Conservation (phyloP, 2,888 invertebrate genomes). For the Ornithoptera priamus region DNA sequence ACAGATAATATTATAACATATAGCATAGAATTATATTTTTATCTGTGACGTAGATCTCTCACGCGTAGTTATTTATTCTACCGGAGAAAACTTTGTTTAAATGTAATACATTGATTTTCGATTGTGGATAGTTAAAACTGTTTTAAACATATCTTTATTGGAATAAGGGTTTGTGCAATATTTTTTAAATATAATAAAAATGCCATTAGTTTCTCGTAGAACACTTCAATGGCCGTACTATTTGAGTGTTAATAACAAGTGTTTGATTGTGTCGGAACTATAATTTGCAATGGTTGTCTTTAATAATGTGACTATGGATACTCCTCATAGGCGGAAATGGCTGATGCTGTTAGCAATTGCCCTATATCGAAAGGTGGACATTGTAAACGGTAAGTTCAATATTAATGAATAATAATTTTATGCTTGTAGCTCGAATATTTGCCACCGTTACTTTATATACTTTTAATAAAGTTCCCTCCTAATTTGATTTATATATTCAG, state of each 20-base stretch:
- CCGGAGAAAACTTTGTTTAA: slow-evolving; percentile 36
- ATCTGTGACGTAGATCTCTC: slow-evolving; percentile 35
- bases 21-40: slow-evolving; percentile 11
- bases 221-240: slow-evolving; percentile 63
- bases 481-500: neutral
- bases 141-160: slow-evolving; percentile 25
- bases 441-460: neutral
- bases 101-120: slow-evolving; percentile 32
- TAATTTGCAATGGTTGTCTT: slow-evolving; percentile 57
- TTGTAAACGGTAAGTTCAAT: slow-evolving; percentile 58
- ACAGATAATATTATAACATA: neutral
- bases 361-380: slow-evolving; percentile 51
- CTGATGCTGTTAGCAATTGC: slow-evolving; percentile 57
- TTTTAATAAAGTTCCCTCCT: neutral
- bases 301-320: slow-evolving; percentile 61
- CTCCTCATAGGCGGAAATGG: slow-evolving; percentile 58
- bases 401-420: neutral
- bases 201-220: slow-evolving; percentile 53
- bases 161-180: slow-evolving; percentile 23
- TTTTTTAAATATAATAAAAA: slow-evolving; percentile 42
- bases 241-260: slow-evolving; percentile 59
- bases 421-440: neutral
- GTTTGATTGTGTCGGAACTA: slow-evolving; percentile 52
- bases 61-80: slow-evolving; percentile 36
- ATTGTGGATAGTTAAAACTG: slow-evolving; percentile 31